Conservation (phyloP, 2,797 vertebrate species). For the Decapterus maruadsi region DNA sequence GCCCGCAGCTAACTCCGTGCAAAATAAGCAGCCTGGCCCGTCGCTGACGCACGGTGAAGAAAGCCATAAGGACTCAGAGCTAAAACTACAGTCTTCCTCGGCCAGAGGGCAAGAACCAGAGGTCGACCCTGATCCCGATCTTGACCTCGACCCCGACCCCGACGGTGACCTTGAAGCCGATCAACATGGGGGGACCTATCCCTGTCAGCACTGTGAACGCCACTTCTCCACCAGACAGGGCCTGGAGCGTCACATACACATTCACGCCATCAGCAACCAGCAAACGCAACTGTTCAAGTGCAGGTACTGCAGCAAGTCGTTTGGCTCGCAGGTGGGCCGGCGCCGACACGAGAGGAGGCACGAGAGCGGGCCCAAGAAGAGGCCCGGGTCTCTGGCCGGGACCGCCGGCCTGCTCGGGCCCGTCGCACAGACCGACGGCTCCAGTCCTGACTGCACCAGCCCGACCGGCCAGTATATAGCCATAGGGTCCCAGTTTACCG, state of each 20-base stretch:
- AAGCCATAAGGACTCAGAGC: constrained; percentile 61
- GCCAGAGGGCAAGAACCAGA: constrained; percentile 72
- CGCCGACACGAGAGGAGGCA: constrained; percentile 96
- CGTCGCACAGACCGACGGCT: constrained; percentile 77
- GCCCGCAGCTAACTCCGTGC: constrained; percentile 54
- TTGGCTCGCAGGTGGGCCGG: constrained; percentile 96
- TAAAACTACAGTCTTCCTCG: constrained; percentile 64
- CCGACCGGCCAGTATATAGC: constrained; percentile 71
- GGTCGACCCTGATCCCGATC: constrained; percentile 74
- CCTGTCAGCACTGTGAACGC: constrained; percentile 95
- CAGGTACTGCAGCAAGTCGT: constrained; percentile 95
- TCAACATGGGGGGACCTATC: constrained; percentile 85
- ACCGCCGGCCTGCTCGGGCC: constrained; percentile 73
- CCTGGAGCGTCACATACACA: constrained; percentile 95
- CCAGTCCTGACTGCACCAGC: constrained; percentile 82
- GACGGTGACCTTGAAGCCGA: constrained; percentile 89
- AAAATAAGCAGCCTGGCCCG: constrained; percentile 82
- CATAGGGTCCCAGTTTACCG: constrained; percentile 76
- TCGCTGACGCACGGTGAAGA: constrained; percentile 57
- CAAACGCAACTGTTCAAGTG: constrained; percentile 93
- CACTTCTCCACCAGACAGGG: constrained; percentile 97
- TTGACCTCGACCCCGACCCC: constrained; percentile 73
- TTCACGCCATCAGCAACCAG: constrained; percentile 89
- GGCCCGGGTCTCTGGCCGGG: constrained; percentile 80
- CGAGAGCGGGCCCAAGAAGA: constrained; percentile 91